These are phyloP conservation scores for Trogon melanurus DNA, from an alignment of 2,113 vertebrate species.

Conservation along the genomic window DNA sequence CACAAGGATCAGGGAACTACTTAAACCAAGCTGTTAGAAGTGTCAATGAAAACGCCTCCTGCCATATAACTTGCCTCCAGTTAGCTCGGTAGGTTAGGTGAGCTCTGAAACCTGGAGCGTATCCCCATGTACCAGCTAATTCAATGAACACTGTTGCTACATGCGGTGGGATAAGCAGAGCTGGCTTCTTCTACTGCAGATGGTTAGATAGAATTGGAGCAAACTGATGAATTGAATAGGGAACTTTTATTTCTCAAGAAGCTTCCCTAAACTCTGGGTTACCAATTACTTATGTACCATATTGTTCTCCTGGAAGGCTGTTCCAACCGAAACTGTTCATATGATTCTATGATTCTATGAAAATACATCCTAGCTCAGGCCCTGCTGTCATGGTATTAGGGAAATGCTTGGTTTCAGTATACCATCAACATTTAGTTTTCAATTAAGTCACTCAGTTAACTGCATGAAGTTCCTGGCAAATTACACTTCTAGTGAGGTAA, in stretches of 20 bases:
- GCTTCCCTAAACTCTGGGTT: not conserved
- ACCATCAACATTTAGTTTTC: not conserved
- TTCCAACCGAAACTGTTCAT: not conserved
- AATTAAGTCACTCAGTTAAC: not conserved
- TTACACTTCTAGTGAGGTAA: not conserved
- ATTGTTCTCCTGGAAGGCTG: not conserved
- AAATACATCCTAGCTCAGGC: not conserved
- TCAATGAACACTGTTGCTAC: not conserved
- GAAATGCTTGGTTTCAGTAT: not conserved
- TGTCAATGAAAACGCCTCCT: not conserved
- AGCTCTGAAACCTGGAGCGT: not conserved
- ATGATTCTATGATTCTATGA: not conserved
- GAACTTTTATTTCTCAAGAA: not conserved
- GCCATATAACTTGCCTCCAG: not conserved
- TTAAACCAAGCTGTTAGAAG: not conserved
- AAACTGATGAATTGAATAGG: not conserved
- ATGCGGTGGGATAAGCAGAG: not conserved
- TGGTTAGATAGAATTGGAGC: not conserved
- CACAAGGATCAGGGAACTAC: not conserved
- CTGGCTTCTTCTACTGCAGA: not conserved
- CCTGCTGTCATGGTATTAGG: not conserved
- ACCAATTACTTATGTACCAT: not conserved
- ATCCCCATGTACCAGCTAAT: fast-evolving
- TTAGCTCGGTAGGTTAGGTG: not conserved
- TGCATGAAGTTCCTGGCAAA: not conserved